Base-by-base conservation (phyloP, 2,797 vertebrate genomes). In the Protonibea diacanthus region DNA sequence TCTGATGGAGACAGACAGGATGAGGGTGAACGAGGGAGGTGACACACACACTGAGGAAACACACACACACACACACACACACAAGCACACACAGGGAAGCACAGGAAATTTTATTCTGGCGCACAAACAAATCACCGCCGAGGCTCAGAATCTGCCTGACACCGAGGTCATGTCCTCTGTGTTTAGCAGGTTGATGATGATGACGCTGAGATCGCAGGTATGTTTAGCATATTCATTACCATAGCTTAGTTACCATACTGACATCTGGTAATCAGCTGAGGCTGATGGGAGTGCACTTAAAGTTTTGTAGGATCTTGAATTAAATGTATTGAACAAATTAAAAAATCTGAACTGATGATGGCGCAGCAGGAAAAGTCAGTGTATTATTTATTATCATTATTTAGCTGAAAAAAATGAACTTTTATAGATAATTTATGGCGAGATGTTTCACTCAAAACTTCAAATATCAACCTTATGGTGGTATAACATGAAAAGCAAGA, bases 41-140 rank as follows among this genome's bases (percentile, higher is more conserved):
- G 84, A 91, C 74, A 84, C 86, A 91, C 88, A 89, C 92, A 92
- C 90, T 76, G 91, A 94, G 81, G 88, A 83, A 82, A 81, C 33
- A 51, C 53, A 49, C 53, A 49, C 55, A 38, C 42, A 70, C 38
- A 62, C 25, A 33, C 48, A 74, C 56, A 72, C 59, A 71, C 68
- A 66, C 29, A 64, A 47, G 48, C 57, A 67, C n/a, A 67, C 3
- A 59, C 49, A 77, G 68, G 86, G 88, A 87, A 89, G 85, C 78
- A 88, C 88, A 83, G 79, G 77, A 79, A 68, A 58, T 81, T 82
- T 77, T 60, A 68, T 85, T 83, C 62, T 53, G 65, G 60, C 67
- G 76, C 76, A 64, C 75, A 78, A 52, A 82, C 77, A 71, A 57
- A 77, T 69, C 74, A 55, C 52, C 12, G 23, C 45, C 23, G 33